Evolutionary conservation across 2,113 vertebrate genomes (phyloP), one percentile per base, ranked within the genome.

Genomic region (Tragelaphus imberbis): DNA sequence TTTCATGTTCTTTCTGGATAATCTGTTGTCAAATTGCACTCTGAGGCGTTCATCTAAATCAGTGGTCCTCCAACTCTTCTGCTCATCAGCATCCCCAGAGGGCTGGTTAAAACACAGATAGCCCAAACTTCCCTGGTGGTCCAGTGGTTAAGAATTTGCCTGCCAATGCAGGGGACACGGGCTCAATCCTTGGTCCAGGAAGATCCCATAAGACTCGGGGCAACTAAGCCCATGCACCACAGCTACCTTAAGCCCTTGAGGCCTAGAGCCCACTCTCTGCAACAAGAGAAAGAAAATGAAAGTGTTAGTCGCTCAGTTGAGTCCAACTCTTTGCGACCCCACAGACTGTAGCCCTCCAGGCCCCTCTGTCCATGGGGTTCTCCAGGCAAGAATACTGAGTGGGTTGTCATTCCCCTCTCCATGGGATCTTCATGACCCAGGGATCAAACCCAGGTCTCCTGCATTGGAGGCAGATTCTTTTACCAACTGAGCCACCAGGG

Each of bases 81-180:
- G 9, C 19, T 33, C 12, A 1, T 44, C 0, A 1, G 36, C 33
- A 51, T 23, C 33, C 2, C 82, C 5, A 12, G 47, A n/a, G 23
- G 3, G 4, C 59, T 81, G 15, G 36, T 8, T 51, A 30, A 89
- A 84, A 14, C 49, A 28, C 8, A 2, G 19, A 53, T 23, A 3
- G 1, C 16, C 1, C 71, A 75, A 25, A 75, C 11, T 44, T 44
- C 36, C 71, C 36, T 25, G 21, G 36, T 25, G 36, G 36, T 44
- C 36, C 36, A 44, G 71, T 75, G 71, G 3, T 75, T 75, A 44
- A 44, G 71, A 75, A 44, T 75, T 21, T 44, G 71, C 21, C 36
- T 25, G 71, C 71, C 71, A 44, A 25, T 13, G 71, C 36, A 75
- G 21, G 36, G 71, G 36, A 44, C 36, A 25, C 1, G 5, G 71